Evolutionary conservation across 2,797 vertebrate genomes (phyloP).

Genomic region (Sebastes iracundus): DNA sequence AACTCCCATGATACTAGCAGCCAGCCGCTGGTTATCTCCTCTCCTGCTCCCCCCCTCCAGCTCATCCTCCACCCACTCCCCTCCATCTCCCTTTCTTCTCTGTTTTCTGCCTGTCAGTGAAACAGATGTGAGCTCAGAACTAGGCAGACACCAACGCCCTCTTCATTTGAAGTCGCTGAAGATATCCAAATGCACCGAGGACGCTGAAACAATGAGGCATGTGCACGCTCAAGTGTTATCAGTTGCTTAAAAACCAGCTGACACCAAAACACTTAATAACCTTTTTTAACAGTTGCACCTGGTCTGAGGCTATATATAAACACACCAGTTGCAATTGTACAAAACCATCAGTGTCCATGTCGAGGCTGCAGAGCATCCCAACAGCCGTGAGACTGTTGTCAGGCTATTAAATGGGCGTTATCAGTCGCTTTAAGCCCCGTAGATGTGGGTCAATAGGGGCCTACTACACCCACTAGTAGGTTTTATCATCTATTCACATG

Average conservation of each 20-base stretch:
- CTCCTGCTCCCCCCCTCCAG: slow-evolving; percentile 12
- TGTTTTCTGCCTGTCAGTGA: slow-evolving; percentile 44
- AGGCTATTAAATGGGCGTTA: too few relatives aligned
- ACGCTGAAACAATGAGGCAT: not conserved
- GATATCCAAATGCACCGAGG: not conserved
- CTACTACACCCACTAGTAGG: too few relatives aligned
- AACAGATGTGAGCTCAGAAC: slow-evolving; percentile 55
- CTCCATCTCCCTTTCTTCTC: slow-evolving; percentile 43
- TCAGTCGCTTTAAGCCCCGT: too few relatives aligned
- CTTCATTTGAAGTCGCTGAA: slow-evolving; percentile 5
- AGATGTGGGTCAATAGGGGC: too few relatives aligned
- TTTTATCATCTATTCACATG: too few relatives aligned
- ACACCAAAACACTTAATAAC: not conserved
- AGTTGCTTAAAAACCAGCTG: not conserved
- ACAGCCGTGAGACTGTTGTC: not conserved
- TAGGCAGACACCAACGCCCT: slow-evolving; percentile 18
- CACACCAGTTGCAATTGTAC: not conserved
- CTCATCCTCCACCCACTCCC: slow-evolving; percentile 35
- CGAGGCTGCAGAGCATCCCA: not conserved
- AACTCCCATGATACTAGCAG: slow-evolving; percentile 58
- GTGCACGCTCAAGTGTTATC: not conserved
- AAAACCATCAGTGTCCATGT: not conserved
- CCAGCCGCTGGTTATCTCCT: slow-evolving; percentile 48
- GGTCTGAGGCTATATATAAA: slow-evolving; percentile 32
- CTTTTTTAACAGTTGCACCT: slow-evolving; percentile 16